These are phyloP conservation scores for Camptogramma bilineatum DNA, from an alignment of 2,888 invertebrate species.

Conservation along the genomic window DNA sequence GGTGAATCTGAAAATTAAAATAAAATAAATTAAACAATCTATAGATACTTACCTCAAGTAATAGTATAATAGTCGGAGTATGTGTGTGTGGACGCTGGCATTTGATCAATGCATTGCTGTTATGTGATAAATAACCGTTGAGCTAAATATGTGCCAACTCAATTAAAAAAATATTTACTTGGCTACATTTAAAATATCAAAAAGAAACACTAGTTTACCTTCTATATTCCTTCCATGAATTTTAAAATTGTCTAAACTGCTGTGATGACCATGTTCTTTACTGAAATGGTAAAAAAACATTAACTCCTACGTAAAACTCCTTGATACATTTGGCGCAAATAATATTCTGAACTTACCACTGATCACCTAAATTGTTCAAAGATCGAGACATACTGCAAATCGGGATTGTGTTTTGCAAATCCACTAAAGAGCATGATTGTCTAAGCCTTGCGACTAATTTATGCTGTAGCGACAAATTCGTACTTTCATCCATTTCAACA, in stretches of 20 bases:
- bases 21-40: background rate
- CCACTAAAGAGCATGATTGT: constrained; percentile 71
- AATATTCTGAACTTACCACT: constrained; percentile 43
- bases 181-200: too few relatives aligned
- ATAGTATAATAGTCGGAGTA: too few relatives aligned
- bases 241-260: constrained; percentile 70
- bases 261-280: constrained; percentile 53
- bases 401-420: constrained; percentile 61
- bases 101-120: too few relatives aligned
- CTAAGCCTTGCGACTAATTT: constrained; percentile 67
- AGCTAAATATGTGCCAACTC: too few relatives aligned
- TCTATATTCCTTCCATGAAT: constrained; percentile 22
- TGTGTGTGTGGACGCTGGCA: too few relatives aligned
- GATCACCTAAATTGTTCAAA: constrained; percentile 62
- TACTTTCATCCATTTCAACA: constrained; percentile 50
- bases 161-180: too few relatives aligned
- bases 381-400: constrained; percentile 61
- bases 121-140: too few relatives aligned
- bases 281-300: constrained; percentile 52
- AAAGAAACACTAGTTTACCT: background rate
- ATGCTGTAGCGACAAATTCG: constrained; percentile 58
- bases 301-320: background rate
- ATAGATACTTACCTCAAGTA: too few relatives aligned
- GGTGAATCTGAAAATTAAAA: constrained; percentile 61
- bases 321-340: background rate